A percentile compares a stretch with the other conserved stretches of the same genome.
phyloP scores from a whole-genome alignment of 2,888 invertebrate genomes.

The Chrysolina oricalcia region DNA sequence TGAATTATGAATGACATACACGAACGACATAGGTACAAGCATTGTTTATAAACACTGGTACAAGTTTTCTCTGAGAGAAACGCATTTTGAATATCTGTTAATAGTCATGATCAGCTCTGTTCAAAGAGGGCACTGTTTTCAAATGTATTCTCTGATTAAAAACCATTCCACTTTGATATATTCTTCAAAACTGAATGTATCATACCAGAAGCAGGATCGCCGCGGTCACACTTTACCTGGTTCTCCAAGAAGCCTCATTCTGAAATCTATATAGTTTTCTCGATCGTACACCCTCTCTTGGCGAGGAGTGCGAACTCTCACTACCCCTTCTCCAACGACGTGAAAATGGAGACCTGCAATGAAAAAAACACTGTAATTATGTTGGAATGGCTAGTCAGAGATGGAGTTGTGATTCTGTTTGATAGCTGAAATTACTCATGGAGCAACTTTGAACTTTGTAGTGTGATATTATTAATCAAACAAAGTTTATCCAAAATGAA shows the following conservation, averaged over 20 bases:
- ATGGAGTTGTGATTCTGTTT: background rate
- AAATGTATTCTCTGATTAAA: background rate
- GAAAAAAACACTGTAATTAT: background rate
- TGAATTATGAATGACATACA: too few relatives aligned
- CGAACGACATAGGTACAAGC: too few relatives aligned
- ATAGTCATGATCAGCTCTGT: too few relatives aligned
- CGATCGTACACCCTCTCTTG: slow-evolving; percentile 91
- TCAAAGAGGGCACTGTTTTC: too few relatives aligned
- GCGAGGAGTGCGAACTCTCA: slow-evolving; percentile 86
- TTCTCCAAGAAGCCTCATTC: slow-evolving; percentile 93
- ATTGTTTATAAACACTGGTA: too few relatives aligned
- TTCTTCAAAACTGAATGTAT: background rate
- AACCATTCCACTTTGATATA: too few relatives aligned
- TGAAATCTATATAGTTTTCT: slow-evolving; percentile 95
- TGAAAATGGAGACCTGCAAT: slow-evolving; percentile 90
- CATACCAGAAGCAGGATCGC: background rate
- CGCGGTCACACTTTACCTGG: slow-evolving; percentile 74
- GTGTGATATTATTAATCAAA: too few relatives aligned
- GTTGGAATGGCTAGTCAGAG: background rate
- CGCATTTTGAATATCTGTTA: too few relatives aligned
- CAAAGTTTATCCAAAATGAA: too few relatives aligned
- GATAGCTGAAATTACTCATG: too few relatives aligned
- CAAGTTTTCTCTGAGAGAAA: too few relatives aligned
- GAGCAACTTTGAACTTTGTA: too few relatives aligned
- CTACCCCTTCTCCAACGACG: slow-evolving; percentile 95